phyloP scores from a whole-genome alignment of 1,140 invertebrate genomes.

The honey bee (Apis mellifera) region Amel_HAv3.1 CM009935.2:12152001-12152500 shows the following conservation, averaged over 20 bases:
- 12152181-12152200: not conserved
- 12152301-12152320: too few species aligned
- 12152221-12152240: not conserved
- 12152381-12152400: too few species aligned
- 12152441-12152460: too few species aligned
- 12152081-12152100: not conserved
- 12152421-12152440: too few species aligned
- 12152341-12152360: too few species aligned
- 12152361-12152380: too few species aligned
- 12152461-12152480: not conserved
- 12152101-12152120: not conserved
- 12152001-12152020: not conserved
- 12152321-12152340: too few species aligned
- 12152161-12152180: not conserved
- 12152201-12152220: not conserved
- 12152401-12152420: too few species aligned
- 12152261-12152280: too few species aligned
- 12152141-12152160: not conserved
- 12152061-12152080: not conserved
- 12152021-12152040: not conserved
- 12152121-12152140: not conserved
- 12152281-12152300: too few species aligned
- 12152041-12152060: not conserved
- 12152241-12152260: too few species aligned
- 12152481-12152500: constrained; percentile 84